phyloP scores from a whole-genome alignment of 1,140 invertebrate species.

The Cotesia chilonis region DNA sequence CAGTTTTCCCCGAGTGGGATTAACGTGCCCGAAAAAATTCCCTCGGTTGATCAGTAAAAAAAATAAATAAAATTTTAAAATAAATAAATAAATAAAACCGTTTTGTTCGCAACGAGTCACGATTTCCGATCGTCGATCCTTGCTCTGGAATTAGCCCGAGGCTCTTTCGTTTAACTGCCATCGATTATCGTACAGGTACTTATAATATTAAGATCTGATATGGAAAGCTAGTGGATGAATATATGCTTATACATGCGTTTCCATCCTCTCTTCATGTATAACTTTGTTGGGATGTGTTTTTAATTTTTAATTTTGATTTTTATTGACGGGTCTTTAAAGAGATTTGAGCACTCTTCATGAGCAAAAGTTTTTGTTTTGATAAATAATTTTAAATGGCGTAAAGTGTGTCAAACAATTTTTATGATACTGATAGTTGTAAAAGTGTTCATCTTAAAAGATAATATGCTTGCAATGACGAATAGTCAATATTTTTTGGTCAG shows the following conservation, averaged over 20 bases:
- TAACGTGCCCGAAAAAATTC: conserved; percentile 20
- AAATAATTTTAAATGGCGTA: no score
- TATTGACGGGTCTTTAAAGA: no score
- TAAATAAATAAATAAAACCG: conserved; percentile 11
- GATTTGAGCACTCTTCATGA: no score
- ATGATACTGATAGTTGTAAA: no score
- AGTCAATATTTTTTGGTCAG: no score
- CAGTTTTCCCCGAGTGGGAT: conserved; percentile 24
- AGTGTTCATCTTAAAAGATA: no score
- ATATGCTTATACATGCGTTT: neutral
- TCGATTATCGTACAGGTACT: conserved; percentile 30
- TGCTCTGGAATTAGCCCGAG: conserved; percentile 23
- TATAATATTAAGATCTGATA: conserved; percentile 33
- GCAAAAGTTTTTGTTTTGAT: no score
- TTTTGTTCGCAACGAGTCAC: conserved; percentile 17
- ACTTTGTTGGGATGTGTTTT: neutral
- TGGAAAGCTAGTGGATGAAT: conserved; percentile 3
- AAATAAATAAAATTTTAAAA: neutral
- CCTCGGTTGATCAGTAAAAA: neutral
- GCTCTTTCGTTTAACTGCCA: conserved; percentile 21
- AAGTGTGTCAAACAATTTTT: no score
- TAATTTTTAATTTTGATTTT: no score
- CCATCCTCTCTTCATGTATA: neutral
- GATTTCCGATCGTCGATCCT: conserved; percentile 29
- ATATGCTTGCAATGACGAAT: no score